phyloP scores from a whole-genome alignment of 2,797 vertebrate genomes.

The Helarctos malayanus region DNA sequence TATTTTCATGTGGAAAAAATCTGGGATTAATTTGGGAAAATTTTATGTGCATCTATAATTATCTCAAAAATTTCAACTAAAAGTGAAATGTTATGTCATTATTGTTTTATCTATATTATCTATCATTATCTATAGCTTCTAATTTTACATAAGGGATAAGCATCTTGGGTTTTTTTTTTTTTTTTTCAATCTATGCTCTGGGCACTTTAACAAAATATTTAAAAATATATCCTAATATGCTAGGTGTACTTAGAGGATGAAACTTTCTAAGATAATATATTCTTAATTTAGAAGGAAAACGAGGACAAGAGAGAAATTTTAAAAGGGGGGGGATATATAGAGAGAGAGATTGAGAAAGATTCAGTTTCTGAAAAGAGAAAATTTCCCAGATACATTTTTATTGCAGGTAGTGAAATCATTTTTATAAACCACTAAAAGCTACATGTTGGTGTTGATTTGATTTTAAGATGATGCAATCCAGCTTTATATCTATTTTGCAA shows the following conservation, averaged over 20 bases:
- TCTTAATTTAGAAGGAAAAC: conserved; percentile 9
- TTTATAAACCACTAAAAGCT: conserved; percentile 18
- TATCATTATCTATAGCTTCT: not conserved
- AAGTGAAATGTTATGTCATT: not conserved
- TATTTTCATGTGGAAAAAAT: not conserved
- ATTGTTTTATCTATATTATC: not conserved
- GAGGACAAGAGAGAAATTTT: not conserved
- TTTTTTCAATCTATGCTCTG: not conserved
- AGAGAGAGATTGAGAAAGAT: not conserved
- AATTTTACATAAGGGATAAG: not conserved
- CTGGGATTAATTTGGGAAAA: not conserved
- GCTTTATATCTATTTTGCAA: conserved; percentile 37
- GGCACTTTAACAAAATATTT: conserved; percentile 12
- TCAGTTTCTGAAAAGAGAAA: conserved; percentile 4
- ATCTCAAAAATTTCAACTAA: not conserved
- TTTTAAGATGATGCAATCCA: conserved; percentile 60
- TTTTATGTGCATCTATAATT: not conserved
- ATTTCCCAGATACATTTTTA: conserved; percentile 2
- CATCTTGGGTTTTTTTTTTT: not conserved
- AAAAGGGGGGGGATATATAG: not conserved
- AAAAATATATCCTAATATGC: not conserved
- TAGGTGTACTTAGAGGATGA: not conserved
- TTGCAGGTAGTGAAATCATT: not conserved
- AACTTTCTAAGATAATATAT: not conserved
- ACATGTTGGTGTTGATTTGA: conserved; percentile 43